A percentile compares a stretch with the other conserved stretches of the same genome.
phyloP scores from a whole-genome alignment of 2,113 vertebrate species.

The Monopterus albus region DNA sequence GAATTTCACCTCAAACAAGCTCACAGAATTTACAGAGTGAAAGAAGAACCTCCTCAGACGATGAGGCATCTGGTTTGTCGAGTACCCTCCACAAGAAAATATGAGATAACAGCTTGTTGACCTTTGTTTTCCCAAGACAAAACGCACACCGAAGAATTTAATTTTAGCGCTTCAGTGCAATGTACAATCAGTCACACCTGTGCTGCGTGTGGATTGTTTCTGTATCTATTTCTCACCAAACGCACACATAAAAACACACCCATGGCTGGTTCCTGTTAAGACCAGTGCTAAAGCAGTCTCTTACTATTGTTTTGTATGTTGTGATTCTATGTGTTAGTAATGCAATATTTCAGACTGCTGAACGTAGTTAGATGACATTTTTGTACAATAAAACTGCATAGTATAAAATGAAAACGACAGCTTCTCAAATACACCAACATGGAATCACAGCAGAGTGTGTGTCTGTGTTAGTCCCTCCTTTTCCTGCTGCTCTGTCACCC shows the following conservation, averaged over 20 bases:
- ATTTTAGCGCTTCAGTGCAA: not conserved
- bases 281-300: no score
- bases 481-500: slow-evolving; percentile 30
- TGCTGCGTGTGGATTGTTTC: not conserved
- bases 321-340: no score
- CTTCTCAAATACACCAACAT: no score
- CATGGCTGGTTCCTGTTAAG: no score
- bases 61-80: not conserved
- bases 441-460: not conserved
- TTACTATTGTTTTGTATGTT: no score
- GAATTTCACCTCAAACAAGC: not conserved
- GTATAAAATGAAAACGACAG: no score
- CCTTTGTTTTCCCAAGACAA: no score
- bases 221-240: no score
- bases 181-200: not conserved
- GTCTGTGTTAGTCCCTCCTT: not conserved
- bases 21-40: not conserved
- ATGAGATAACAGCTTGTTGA: not conserved
- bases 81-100: not conserved
- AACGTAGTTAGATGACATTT: no score
- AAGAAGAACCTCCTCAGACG: not conserved
- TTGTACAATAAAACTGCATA: no score
- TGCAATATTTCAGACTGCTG: no score
- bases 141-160: not conserved
- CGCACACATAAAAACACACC: no score